phyloP scores from a whole-genome alignment of 2,113 vertebrate genomes.

The Coracopsis vasa region DNA sequence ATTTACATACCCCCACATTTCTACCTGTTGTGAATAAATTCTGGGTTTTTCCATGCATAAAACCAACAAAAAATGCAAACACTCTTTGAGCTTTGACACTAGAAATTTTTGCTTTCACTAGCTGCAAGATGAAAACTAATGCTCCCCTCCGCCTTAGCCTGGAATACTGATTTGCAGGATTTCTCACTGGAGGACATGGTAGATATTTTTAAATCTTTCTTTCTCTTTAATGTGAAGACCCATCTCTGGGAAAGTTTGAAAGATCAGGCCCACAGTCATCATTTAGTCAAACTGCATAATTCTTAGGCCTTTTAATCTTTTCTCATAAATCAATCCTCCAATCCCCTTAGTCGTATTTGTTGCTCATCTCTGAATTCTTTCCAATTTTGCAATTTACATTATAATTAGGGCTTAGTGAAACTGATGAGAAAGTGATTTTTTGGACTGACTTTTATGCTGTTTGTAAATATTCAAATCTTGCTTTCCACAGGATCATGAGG shows the following conservation, averaged over 20 bases:
- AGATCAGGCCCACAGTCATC: constrained; percentile 10
- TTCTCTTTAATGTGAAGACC: not conserved
- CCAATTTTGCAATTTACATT: constrained; percentile 60
- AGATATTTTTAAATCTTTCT: not conserved
- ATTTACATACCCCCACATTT: not conserved
- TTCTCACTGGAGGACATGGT: not conserved
- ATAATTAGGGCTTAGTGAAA: constrained; percentile 63
- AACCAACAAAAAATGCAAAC: not conserved
- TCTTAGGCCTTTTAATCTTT: constrained; percentile 45
- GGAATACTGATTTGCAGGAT: constrained; percentile 15
- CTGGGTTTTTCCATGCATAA: not conserved
- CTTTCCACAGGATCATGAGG: not conserved
- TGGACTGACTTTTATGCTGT: constrained; percentile 35
- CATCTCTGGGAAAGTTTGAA: constrained; percentile 22
- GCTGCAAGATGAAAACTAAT: not conserved
- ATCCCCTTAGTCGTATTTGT: constrained; percentile 27
- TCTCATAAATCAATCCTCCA: constrained; percentile 51
- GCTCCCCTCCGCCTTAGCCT: not conserved
- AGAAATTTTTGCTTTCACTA: not conserved
- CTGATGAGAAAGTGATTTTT: constrained; percentile 52
- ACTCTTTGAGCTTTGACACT: not conserved
- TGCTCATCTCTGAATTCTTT: constrained; percentile 56
- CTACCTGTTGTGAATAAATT: not conserved
- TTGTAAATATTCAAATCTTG: constrained; percentile 28
- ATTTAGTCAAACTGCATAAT: constrained; percentile 31